phyloP scores from a whole-genome alignment of 2,113 vertebrate genomes.

The Carettochelys insculpta region DNA sequence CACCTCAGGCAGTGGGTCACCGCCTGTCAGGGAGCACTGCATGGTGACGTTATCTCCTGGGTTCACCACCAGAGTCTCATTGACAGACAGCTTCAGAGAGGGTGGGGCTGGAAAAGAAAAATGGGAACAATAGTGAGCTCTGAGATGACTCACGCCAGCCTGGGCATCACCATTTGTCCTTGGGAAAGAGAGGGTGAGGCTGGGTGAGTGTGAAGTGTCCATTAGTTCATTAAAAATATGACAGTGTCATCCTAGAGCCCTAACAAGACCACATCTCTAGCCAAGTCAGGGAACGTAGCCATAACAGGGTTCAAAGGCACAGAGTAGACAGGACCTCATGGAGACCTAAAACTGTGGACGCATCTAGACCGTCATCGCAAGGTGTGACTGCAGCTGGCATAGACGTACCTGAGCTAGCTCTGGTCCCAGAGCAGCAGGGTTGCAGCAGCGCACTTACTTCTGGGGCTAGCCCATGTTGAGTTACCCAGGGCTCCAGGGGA shows the following conservation, averaged over 20 bases:
- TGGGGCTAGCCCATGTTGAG: not conserved
- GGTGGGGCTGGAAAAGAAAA: conserved; percentile 74
- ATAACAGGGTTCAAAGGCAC: not conserved
- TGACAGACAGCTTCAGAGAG: conserved; percentile 82
- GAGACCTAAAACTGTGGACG: fast-evolving
- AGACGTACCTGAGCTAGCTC: not conserved
- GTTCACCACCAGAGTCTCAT: conserved; percentile 94
- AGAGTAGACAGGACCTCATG: not conserved
- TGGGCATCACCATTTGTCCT: not conserved
- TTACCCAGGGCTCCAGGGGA: not conserved
- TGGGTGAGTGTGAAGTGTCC: not conserved
- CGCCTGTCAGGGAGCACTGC: conserved; percentile 87
- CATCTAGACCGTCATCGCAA: not conserved
- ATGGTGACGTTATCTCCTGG: conserved; percentile 91
- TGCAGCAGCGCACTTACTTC: not conserved
- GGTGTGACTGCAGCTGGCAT: not conserved
- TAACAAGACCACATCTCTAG: not conserved
- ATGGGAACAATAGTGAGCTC: not conserved
- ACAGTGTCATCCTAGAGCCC: not conserved
- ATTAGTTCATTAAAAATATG: not conserved
- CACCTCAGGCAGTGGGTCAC: conserved; percentile 88
- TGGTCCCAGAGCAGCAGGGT: not conserved
- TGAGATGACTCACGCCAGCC: not conserved
- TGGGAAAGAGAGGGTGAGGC: not conserved
- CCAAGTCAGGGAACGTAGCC: not conserved